These are phyloP conservation scores for Uropsilus gracilis DNA, from an alignment of 2,113 vertebrate species.

Conservation along the genomic window DNA sequence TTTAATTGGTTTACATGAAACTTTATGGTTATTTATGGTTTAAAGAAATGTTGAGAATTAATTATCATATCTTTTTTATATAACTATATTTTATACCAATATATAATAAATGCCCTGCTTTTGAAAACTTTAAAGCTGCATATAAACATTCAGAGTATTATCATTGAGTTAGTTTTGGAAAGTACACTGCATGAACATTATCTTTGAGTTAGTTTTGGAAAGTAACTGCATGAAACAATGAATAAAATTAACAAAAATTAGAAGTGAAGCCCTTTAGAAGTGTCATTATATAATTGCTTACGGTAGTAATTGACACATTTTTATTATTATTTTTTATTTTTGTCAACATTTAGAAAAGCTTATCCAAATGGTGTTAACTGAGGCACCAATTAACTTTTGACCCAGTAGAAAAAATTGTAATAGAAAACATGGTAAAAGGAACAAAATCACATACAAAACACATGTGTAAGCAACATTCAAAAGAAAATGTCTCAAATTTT, in stretches of 20 bases:
- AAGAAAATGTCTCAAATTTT: constrained; percentile 33
- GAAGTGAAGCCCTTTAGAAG: constrained; percentile 49
- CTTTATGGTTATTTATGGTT: constrained; percentile 15
- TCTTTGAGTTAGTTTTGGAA: constrained; percentile 60
- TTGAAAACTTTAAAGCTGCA: constrained; percentile 7
- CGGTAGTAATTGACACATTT: neutral
- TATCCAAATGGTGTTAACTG: neutral
- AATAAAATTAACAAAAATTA: constrained; percentile 69
- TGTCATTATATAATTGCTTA: constrained; percentile 14
- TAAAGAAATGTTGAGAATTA: constrained; percentile 47
- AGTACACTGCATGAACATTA: constrained; percentile 1
- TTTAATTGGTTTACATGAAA: neutral
- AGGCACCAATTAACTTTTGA: constrained; percentile 47
- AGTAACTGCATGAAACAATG: constrained; percentile 57
- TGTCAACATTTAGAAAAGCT: constrained; percentile 12
- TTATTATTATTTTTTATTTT: constrained; percentile 46
- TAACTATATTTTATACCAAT: neutral
- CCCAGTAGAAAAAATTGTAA: neutral
- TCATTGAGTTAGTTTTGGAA: neutral
- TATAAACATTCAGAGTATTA: constrained; percentile 3
- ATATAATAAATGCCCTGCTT: neutral
- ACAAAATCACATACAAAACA: constrained; percentile 15
- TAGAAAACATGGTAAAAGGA: constrained; percentile 19
- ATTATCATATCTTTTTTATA: constrained; percentile 2
- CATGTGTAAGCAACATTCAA: constrained; percentile 14